A percentile compares a stretch with the other conserved stretches of the same genome.
Evolutionary conservation across 2,797 vertebrate genomes (phyloP).

Genomic region (Neoniphon sammara): DNA sequence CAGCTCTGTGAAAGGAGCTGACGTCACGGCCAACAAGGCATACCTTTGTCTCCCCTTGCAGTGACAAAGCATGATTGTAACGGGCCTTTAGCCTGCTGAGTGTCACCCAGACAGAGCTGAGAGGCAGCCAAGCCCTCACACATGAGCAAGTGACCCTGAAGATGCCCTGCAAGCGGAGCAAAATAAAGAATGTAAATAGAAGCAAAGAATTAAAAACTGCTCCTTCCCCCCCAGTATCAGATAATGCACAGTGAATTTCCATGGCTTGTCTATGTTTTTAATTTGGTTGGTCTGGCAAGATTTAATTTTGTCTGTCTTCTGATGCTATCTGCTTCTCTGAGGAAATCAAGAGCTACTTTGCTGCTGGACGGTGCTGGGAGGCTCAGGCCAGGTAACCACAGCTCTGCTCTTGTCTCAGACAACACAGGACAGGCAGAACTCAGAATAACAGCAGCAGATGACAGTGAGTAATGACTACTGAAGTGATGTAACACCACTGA

Average conservation of each 20-base stretch:
- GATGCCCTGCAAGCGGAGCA: conserved; percentile 17
- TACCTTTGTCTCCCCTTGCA: conserved; percentile 71
- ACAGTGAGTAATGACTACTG: background rate
- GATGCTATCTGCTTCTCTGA: conserved; percentile 49
- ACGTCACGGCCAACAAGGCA: conserved; percentile 35
- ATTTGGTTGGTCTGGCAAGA: background rate
- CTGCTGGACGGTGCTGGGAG: background rate
- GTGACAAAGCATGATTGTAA: conserved; percentile 66
- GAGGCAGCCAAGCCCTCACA: conserved; percentile 30
- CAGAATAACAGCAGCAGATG: background rate
- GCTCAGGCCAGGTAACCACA: conserved; percentile 25
- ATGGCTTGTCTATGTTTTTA: background rate
- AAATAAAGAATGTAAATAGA: conserved; percentile 1
- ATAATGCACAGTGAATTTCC: background rate
- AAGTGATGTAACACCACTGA: no score
- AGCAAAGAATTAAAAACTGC: conserved; percentile 9
- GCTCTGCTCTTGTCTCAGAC: conserved; percentile 28
- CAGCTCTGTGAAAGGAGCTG: conserved; percentile 49
- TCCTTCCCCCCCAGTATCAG: conserved; percentile 10
- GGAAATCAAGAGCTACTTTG: conserved; percentile 37
- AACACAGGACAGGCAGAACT: conserved; percentile 1
- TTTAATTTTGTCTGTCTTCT: background rate
- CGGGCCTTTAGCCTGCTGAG: conserved; percentile 36
- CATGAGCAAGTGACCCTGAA: conserved; percentile 45
- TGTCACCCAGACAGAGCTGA: conserved; percentile 28